Conservation (phyloP, 2,888 invertebrate species). For the Hirudinaria manillensis region DNA sequence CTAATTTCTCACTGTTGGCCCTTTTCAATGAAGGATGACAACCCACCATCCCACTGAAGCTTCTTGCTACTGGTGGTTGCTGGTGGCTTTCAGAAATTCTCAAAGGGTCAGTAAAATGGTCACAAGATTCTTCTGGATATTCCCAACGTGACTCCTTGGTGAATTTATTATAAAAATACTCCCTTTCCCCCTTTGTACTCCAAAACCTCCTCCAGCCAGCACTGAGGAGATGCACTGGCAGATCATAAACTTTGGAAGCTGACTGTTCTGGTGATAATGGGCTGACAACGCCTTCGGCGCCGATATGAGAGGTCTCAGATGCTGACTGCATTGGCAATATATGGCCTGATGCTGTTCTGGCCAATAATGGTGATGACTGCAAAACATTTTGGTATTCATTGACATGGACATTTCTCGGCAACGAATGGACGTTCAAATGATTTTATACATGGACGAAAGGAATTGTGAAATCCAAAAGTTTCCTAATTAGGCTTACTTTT, state of each 20-base stretch:
- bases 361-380: too few relatives aligned
- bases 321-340: too few relatives aligned
- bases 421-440: too few relatives aligned
- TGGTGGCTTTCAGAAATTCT: constrained; percentile 61
- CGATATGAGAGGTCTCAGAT: too few relatives aligned
- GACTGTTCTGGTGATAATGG: neutral
- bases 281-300: neutral
- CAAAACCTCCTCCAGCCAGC: constrained; percentile 95
- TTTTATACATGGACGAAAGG: too few relatives aligned
- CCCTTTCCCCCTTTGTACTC: constrained; percentile 88
- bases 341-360: too few relatives aligned
- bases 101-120: constrained; percentile 83
- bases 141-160: constrained; percentile 73
- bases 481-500: too few relatives aligned
- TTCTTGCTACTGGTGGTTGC: constrained; percentile 3
- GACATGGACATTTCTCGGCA: too few relatives aligned
- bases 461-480: too few relatives aligned
- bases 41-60: constrained; percentile 28
- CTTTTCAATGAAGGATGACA: constrained; percentile 59
- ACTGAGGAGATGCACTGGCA: constrained; percentile 67
- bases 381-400: too few relatives aligned
- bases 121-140: constrained; percentile 49
- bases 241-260: constrained; percentile 42
- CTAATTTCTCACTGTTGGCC: constrained; percentile 40
- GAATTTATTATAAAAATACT: constrained; percentile 91